Conservation (phyloP, 2,888 invertebrate species). For the Ophion slaviceki region DNA sequence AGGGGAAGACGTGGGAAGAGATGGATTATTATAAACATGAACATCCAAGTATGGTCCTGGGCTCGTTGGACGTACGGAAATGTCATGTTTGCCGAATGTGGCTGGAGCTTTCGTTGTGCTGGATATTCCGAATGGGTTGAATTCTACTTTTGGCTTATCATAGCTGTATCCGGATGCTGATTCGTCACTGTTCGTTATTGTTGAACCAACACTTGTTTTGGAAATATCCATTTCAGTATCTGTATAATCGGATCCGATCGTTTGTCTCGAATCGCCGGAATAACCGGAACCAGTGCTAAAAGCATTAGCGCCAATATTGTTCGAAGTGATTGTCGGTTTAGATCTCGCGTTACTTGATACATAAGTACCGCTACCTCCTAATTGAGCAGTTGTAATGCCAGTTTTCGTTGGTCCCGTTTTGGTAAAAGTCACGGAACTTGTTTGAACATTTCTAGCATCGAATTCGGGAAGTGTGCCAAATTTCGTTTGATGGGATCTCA, state of each 20-base stretch:
- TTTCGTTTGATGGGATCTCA: constrained; percentile 74
- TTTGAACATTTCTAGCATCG: constrained; percentile 42
- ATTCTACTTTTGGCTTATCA: constrained; percentile 52
- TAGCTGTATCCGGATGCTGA: constrained; percentile 72
- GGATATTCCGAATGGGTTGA: constrained; percentile 41
- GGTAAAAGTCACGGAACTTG: constrained; percentile 75
- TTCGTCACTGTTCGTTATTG: constrained; percentile 23
- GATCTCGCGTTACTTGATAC: constrained; percentile 73
- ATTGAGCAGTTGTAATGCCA: constrained; percentile 78
- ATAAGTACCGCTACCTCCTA: constrained; percentile 80
- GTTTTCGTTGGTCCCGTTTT: constrained; percentile 81
- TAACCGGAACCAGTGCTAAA: constrained; percentile 75
- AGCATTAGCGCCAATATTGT: constrained; percentile 79
- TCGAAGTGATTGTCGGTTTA: constrained; percentile 71
- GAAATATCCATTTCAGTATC: constrained; percentile 65
- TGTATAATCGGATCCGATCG: constrained; percentile 30
- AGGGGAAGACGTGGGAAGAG: constrained; percentile 66
- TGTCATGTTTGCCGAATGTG: constrained; percentile 34
- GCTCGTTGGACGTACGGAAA: constrained; percentile 70
- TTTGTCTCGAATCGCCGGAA: constrained; percentile 66
- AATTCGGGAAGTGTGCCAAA: constrained; percentile 58
- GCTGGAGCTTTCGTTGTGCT: constrained; percentile 56
- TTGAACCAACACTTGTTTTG: constrained; percentile 61
- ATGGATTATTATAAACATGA: constrained; percentile 73
- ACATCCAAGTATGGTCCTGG: constrained; percentile 73